Base-by-base conservation (phyloP, 1,140 invertebrate species). In the Ceratitis capitata region DNA sequence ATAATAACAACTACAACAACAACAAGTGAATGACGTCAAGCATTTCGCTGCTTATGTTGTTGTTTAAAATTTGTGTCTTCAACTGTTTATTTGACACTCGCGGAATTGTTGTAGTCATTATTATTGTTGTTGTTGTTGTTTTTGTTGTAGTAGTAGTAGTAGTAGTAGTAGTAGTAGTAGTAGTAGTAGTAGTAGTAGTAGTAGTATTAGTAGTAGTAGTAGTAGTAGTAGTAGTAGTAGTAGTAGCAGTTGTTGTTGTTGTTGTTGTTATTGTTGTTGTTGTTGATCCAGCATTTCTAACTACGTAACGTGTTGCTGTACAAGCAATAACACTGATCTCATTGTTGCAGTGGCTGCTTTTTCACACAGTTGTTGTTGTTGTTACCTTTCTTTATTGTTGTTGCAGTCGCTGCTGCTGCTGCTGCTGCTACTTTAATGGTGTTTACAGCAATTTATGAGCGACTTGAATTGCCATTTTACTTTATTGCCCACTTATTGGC, bases 391-490 rank as follows among this genome's bases (percentile, higher is more conserved):
- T n/a, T 58, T 58, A 19, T 53, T 53, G 19, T 19, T 58, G 26
- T 26, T 58, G 23, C 29, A 26, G 23, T 29, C 14, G 26, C 29
- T 61, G 10, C 3, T 61, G 9, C 23, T 12, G 29, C 58, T 12
- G 29, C 39, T 39, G 32, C n/a, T 39, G 32, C 61, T 32, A 61
- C 58, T 29, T 29, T 32, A 16, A 6, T 58, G 61, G 61, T 69
- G 32, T 29, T 69, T 32, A 19, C 61, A 69, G n/a, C 32, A 69
- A 69, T 69, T 69, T 69, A 69, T 69, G 61, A 69, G 61, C 61
- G 32, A 69, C 61, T 35, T 19, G 61, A 69, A 32, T 69, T 69
- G 61, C 61, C 61, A 69, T 69, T 69, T 69, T 69, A 69, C 61
- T 16, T 69, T 69, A 69, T 69, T 69, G 61, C 61, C 16, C 61